Percentiles rank a stretch among this genome's conserved stretches.
phyloP scores from a whole-genome alignment of 2,797 vertebrate genomes.

The Danio albolineatus region DNA sequence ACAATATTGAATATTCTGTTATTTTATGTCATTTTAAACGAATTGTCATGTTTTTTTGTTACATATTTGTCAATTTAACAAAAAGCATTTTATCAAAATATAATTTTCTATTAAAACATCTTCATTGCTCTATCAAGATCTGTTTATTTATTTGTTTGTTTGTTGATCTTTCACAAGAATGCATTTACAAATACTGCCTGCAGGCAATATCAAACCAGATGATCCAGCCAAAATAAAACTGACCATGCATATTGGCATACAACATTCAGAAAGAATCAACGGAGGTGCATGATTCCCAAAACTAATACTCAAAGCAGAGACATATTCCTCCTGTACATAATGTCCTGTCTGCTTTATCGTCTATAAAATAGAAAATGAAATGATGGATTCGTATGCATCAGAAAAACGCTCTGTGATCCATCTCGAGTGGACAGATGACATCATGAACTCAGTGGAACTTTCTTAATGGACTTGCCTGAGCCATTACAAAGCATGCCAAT shows the following conservation, averaged over 20 bases:
- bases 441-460: neutral
- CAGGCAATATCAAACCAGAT: no score
- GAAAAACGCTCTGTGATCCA: neutral
- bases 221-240: neutral
- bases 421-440: neutral
- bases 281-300: neutral
- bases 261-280: neutral
- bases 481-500: neutral
- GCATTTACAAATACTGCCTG: no score
- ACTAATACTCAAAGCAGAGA: neutral
- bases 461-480: slow-evolving; percentile 12
- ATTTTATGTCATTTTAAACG: no score
- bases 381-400: slow-evolving; percentile 7
- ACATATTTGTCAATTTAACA: no score
- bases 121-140: no score
- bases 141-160: no score
- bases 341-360: neutral
- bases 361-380: neutral
- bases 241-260: neutral
- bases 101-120: no score
- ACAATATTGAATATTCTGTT: no score
- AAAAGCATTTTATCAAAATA: no score
- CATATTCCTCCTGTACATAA: neutral
- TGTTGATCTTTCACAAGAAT: no score
- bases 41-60: no score